Percentiles rank a stretch among this genome's conserved stretches.
phyloP scores from a whole-genome alignment of 1,140 invertebrate genomes.

The Linepithema humile region DNA sequence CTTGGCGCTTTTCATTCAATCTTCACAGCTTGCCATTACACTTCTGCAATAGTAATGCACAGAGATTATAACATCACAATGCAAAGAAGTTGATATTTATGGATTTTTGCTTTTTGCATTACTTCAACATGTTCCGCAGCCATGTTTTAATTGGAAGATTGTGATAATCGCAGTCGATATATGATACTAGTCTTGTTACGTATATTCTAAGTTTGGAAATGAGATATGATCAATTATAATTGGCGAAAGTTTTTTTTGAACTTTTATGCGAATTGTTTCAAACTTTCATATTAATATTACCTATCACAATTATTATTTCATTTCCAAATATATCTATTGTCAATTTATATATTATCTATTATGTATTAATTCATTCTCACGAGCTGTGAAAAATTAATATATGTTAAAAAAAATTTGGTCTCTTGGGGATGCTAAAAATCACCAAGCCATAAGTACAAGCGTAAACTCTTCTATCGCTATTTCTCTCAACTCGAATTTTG shows the following conservation, averaged over 20 bases:
- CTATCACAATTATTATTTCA: background rate
- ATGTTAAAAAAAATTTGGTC: constrained; percentile 45
- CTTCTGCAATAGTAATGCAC: constrained; percentile 11
- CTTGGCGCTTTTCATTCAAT: constrained; percentile 21
- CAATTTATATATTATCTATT: background rate
- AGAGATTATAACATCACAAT: constrained; percentile 1
- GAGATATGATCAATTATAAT: constrained; percentile 25
- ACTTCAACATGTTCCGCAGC: background rate
- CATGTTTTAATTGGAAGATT: constrained; percentile 26
- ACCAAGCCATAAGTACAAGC: constrained; percentile 56
- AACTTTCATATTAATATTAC: background rate
- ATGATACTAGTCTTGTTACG: constrained; percentile 32
- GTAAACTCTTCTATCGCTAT: constrained; percentile 64
- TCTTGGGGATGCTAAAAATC: constrained; percentile 30
- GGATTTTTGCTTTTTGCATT: background rate
- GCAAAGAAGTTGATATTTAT: constrained; percentile 34
- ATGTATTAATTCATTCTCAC: constrained; percentile 16
- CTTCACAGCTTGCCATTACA: constrained; percentile 36
- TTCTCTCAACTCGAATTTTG: constrained; percentile 61
- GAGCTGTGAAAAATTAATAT: constrained; percentile 42
- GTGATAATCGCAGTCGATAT: constrained; percentile 5
- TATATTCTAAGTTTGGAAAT: constrained; percentile 36
- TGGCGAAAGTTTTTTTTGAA: background rate
- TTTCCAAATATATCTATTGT: background rate
- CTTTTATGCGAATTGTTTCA: background rate